Percentiles rank a stretch among this genome's conserved stretches.
These are phyloP conservation scores for Spodoptera litura DNA, from an alignment of 1,140 invertebrate genomes.

Conservation along the genomic window DNA sequence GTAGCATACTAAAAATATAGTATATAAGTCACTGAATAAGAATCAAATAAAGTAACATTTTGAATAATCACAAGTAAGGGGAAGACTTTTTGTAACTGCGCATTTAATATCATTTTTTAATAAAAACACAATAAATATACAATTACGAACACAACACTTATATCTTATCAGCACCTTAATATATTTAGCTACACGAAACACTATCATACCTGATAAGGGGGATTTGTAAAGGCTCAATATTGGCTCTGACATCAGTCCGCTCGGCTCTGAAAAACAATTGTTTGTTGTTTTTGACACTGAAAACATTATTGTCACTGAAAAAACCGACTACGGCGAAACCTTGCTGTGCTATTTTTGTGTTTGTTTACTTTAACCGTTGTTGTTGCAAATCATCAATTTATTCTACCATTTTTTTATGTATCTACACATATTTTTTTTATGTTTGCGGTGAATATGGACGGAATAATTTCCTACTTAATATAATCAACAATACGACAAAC, in stretches of 20 bases:
- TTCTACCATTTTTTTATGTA: too few species aligned
- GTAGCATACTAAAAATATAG: too few species aligned
- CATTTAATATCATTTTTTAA: neutral
- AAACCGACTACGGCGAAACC: constrained; percentile 19
- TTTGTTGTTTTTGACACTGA: constrained; percentile 41
- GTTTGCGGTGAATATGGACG: neutral
- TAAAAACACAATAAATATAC: constrained; percentile 21
- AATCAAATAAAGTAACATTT: too few species aligned
- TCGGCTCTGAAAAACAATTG: constrained; percentile 76
- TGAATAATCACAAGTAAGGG: too few species aligned
- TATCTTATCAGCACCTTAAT: constrained; percentile 32
- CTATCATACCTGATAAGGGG: constrained; percentile 78
- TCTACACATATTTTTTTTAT: neutral
- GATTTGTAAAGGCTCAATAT: constrained; percentile 83
- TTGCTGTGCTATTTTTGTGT: neutral
- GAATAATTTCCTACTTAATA: too few species aligned
- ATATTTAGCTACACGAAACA: constrained; percentile 14
- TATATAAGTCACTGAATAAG: too few species aligned
- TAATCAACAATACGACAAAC: neutral
- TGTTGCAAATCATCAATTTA: too few species aligned
- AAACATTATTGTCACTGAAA: constrained; percentile 18
- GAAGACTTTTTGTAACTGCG: too few species aligned
- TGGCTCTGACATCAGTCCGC: constrained; percentile 79
- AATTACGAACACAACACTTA: constrained; percentile 10
- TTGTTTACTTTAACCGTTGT: neutral